A percentile compares a stretch with the other conserved stretches of the same genome.
Evolutionary conservation across 2,113 vertebrate species (phyloP).

Genomic region (Zapornia atra): DNA sequence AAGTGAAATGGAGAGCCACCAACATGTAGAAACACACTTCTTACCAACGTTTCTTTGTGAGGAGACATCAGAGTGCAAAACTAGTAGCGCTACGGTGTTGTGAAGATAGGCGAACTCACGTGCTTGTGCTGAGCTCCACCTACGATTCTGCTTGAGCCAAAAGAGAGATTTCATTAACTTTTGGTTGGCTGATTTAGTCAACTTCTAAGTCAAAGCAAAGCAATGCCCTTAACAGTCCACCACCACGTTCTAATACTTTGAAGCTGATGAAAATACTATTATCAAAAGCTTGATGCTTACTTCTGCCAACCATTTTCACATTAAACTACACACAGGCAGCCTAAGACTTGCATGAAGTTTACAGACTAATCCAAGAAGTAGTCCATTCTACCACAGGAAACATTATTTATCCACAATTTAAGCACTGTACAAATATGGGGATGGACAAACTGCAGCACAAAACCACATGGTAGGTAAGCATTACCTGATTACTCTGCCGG

Average conservation of each 20-base stretch:
- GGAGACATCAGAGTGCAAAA: constrained; percentile 89
- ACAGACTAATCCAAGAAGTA: neutral
- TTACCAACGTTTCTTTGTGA: constrained; percentile 89
- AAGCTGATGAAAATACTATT: neutral
- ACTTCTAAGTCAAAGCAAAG: neutral
- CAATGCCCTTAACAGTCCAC: neutral
- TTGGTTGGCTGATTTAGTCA: neutral
- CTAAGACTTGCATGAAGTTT: neutral
- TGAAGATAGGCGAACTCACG: constrained; percentile 97
- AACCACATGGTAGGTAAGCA: neutral
- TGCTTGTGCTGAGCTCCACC: constrained; percentile 96
- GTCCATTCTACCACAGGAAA: neutral
- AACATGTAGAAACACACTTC: neutral
- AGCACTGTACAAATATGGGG: neutral
- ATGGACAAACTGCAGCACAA: neutral
- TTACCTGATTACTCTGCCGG: constrained; percentile 92
- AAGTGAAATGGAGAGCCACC: neutral
- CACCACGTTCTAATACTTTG: neutral
- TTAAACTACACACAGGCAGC: neutral
- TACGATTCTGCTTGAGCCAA: constrained; percentile 85
- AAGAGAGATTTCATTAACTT: neutral
- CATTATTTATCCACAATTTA: neutral
- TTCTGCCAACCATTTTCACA: neutral
- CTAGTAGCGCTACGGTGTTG: constrained; percentile 90
- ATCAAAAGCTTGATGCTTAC: fast-evolving